A percentile compares a stretch with the other conserved stretches of the same genome.
Evolutionary conservation across 1,140 invertebrate genomes (phyloP).

Genomic region (Ericerus pela): DNA sequence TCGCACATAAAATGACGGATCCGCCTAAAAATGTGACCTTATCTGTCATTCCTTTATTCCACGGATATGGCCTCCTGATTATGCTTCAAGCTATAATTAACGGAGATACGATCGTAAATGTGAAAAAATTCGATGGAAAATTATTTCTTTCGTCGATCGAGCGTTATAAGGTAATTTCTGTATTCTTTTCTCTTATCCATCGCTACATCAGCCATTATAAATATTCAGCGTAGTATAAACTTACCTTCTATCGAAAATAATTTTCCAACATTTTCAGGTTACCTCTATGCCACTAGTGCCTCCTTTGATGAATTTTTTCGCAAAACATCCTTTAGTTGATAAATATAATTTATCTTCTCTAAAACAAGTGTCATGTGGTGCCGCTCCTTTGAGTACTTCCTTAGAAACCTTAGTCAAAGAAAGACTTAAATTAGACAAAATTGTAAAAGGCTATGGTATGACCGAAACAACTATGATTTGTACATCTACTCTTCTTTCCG

Average conservation of each 20-base stretch:
- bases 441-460: conserved; percentile 48
- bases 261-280: conserved; percentile 29
- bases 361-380: conserved; percentile 40
- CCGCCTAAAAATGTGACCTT: conserved; percentile 28
- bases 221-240: background rate
- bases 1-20: too few species aligned
- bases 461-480: conserved; percentile 46
- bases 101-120: background rate
- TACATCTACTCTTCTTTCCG: conserved; percentile 19
- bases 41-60: conserved; percentile 51
- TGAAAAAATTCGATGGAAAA: background rate
- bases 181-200: background rate
- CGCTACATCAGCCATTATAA: background rate
- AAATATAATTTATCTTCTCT: conserved; percentile 44
- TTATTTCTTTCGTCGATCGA: background rate
- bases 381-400: conserved; percentile 35
- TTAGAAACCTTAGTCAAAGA: conserved; percentile 14
- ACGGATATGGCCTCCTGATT: conserved; percentile 43
- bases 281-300: conserved; percentile 44
- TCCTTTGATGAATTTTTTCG: conserved; percentile 44
- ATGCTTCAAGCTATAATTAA: conserved; percentile 19
- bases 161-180: background rate
- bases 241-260: too few species aligned
- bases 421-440: conserved; percentile 27
- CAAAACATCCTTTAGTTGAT: conserved; percentile 43